Base-by-base conservation (phyloP, 2,113 vertebrate genomes). In the Gallinago jamesoni region DNA sequence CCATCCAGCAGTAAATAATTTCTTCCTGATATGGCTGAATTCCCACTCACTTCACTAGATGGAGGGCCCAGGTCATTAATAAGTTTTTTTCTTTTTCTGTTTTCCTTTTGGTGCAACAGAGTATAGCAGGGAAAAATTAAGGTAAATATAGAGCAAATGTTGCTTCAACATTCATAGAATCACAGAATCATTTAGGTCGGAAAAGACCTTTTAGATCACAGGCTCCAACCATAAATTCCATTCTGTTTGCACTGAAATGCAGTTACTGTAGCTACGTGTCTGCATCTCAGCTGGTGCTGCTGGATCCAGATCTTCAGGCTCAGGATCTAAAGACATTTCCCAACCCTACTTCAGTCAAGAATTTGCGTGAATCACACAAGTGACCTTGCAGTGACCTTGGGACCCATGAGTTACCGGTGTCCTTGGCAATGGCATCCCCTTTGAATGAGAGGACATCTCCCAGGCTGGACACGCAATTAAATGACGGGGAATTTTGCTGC, bases 311-410 rank as follows among this genome's bases (percentile, higher is more conserved):
- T 43, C 31, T 59, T 47, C 76, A 81, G 31, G 28, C 6, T 19
- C n/a, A 48, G 45, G 28, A 50, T 9, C 59, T 43, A 6, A 92
- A 92, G 59, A 66, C 1, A 0, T 31, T 76, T 75, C 30, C 66
- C 1, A 0, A 68, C 4, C 48, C 17, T 4, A 2, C 67, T 84
- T 64, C n/a, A 62, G 52, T 59, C 72, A 24, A 30, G 45, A 80
- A 83, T 56, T 57, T 48, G 6, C 0, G 0, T 7, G 87, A 77
- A 45, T 21, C 6, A 0, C 55, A 15, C 18, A 6, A 35, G 24
- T 75, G 93, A 57, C 92, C 85, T 70, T 28, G 68, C 68, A 33
- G 45, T 20, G 59, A 87, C 90, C 94, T 84, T 17, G 82, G 82
- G 70, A n/a, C 19, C 55, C 7, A 2, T 3, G 14, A 1, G 0